phyloP scores from a whole-genome alignment of 2,797 vertebrate genomes.

The Sebastes oblongus region DNA sequence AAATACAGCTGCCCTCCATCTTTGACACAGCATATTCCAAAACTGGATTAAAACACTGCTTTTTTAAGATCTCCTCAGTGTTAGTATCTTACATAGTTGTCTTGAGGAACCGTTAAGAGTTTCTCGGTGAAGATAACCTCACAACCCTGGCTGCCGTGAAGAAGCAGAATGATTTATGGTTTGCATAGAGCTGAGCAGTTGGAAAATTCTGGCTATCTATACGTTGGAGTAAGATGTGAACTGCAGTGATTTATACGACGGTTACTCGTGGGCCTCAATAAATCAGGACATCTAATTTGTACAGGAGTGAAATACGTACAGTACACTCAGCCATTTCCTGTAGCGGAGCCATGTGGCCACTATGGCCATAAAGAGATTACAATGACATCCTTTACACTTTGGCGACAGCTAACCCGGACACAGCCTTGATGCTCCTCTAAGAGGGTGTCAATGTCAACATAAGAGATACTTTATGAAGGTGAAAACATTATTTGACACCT shows the following conservation, averaged over 20 bases:
- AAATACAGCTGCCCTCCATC: neutral
- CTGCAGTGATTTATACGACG: constrained; percentile 64
- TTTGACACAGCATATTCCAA: neutral
- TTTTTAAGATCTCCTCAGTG: neutral
- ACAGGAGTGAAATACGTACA: constrained; percentile 65
- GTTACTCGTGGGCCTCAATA: constrained; percentile 58
- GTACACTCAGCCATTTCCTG: constrained; percentile 62
- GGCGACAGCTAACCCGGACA: constrained; percentile 79
- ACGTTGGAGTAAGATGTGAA: constrained; percentile 59
- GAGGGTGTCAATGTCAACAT: constrained; percentile 69
- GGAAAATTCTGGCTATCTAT: constrained; percentile 48
- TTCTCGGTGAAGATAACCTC: constrained; percentile 31
- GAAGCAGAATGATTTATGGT: constrained; percentile 50
- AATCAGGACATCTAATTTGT: constrained; percentile 81
- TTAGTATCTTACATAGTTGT: constrained; percentile 12
- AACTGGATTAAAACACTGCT: neutral
- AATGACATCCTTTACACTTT: constrained; percentile 69
- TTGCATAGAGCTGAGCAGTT: constrained; percentile 46
- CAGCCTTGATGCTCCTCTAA: constrained; percentile 79
- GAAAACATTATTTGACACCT: constrained; percentile 73
- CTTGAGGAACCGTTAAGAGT: neutral
- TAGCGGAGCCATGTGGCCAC: constrained; percentile 58
- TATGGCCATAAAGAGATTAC: constrained; percentile 68
- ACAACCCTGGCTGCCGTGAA: neutral
- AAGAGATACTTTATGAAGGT: constrained; percentile 76